Evolutionary conservation across 37 sponge, comb jelly and placozoan genomes (phyloP).

Genomic region (Axinella damicornis): DNA sequence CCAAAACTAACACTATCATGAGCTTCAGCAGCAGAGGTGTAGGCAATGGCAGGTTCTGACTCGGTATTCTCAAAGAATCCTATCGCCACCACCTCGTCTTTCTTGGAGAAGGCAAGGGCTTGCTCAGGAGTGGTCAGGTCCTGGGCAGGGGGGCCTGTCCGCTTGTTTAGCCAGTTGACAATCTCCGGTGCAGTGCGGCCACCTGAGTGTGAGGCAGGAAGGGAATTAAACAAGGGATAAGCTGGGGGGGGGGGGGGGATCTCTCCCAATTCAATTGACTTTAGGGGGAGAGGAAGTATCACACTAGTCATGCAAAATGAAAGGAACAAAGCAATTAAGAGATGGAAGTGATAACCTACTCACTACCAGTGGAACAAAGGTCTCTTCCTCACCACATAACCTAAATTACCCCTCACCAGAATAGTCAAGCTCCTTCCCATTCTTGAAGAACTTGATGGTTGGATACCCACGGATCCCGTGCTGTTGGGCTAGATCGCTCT

Average conservation of each 20-base stretch:
- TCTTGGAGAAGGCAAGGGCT: constrained; percentile 65
- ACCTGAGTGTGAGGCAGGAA: constrained; percentile 33
- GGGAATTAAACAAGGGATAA: too few relatives aligned
- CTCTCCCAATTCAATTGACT: too few relatives aligned
- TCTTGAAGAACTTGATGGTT: constrained; percentile 93
- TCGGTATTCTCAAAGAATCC: constrained; percentile 78
- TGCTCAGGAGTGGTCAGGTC: constrained; percentile 64
- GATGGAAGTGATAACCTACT: neutral
- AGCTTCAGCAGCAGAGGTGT: constrained; percentile 65
- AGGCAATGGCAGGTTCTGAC: constrained; percentile 74
- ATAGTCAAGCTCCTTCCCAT: constrained; percentile 72
- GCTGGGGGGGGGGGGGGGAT: too few relatives aligned
- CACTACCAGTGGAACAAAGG: neutral
- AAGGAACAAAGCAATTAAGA: neutral
- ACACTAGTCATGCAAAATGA: too few relatives aligned
- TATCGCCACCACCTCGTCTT: constrained; percentile 80
- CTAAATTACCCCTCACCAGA: constrained; percentile 68
- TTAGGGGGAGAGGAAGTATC: too few relatives aligned
- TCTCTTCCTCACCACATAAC: too few relatives aligned
- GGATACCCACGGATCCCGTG: constrained; percentile 93
- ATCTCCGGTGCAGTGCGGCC: constrained; percentile 91
- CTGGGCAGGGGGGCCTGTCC: constrained; percentile 88
- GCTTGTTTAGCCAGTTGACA: constrained; percentile 93
- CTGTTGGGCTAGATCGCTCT: constrained; percentile 77
- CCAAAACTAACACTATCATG: constrained; percentile 72